Evolutionary conservation across 2,888 invertebrate genomes (phyloP).

Genomic region (Eledone cirrhosa): DNA sequence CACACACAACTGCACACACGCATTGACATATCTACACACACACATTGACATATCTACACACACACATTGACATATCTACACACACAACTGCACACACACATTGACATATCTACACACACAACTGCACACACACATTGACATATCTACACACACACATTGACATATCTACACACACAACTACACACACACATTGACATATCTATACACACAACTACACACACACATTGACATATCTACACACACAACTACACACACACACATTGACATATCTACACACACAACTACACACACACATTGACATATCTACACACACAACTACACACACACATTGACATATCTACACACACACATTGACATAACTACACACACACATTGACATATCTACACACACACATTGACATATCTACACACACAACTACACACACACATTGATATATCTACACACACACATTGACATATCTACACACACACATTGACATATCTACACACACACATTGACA

Average conservation of each 20-base stretch:
- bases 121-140: background rate
- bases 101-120: too few relatives aligned
- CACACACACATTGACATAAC: background rate
- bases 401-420: too few relatives aligned
- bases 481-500: too few relatives aligned
- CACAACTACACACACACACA: too few relatives aligned
- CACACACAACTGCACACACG: background rate
- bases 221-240: background rate
- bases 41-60: background rate
- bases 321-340: background rate
- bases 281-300: background rate
- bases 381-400: too few relatives aligned
- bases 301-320: background rate
- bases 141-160: background rate
- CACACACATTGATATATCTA: too few relatives aligned
- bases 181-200: too few relatives aligned
- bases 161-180: background rate
- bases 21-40: background rate
- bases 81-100: too few relatives aligned
- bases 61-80: background rate
- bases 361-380: too few relatives aligned
- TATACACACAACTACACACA: too few relatives aligned
- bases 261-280: background rate
- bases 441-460: too few relatives aligned
- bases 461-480: too few relatives aligned